Conservation (phyloP, 2,113 vertebrate genomes). For the Hemiprocne comata region DNA sequence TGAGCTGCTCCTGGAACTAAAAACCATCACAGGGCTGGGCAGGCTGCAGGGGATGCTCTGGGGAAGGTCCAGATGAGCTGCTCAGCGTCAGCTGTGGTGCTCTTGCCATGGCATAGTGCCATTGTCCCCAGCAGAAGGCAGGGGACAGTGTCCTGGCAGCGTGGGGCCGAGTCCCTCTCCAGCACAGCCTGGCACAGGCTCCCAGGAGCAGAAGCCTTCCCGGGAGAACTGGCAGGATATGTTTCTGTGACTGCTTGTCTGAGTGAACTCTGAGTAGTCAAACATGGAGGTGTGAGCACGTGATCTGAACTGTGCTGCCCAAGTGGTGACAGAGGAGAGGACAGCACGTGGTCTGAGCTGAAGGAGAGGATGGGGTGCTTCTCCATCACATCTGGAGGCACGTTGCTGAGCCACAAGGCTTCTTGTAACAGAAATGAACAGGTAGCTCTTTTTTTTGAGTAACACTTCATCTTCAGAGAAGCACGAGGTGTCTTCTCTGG, state of each 20-base stretch:
- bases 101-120: accelerated
- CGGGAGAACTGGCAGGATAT: not conserved
- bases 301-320: not conserved
- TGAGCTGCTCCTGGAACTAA: not conserved
- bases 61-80: not conserved
- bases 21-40: not conserved
- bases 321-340: not conserved
- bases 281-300: not conserved
- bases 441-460: not conserved
- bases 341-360: not conserved
- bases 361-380: not conserved
- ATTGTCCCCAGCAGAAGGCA: not conserved
- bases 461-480: not conserved
- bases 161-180: not conserved
- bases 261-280: not conserved
- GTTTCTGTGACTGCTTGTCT: not conserved
- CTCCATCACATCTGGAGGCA: not conserved
- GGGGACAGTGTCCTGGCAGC: not conserved
- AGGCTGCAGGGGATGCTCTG: not conserved
- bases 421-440: not conserved
- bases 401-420: not conserved
- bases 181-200: not conserved
- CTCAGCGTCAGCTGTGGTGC: accelerated
- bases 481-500: not conserved
- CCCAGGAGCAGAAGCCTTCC: not conserved